These are phyloP conservation scores for Aphidoletes aphidimyza DNA, from an alignment of 2,888 invertebrate species.

Conservation along the genomic window DNA sequence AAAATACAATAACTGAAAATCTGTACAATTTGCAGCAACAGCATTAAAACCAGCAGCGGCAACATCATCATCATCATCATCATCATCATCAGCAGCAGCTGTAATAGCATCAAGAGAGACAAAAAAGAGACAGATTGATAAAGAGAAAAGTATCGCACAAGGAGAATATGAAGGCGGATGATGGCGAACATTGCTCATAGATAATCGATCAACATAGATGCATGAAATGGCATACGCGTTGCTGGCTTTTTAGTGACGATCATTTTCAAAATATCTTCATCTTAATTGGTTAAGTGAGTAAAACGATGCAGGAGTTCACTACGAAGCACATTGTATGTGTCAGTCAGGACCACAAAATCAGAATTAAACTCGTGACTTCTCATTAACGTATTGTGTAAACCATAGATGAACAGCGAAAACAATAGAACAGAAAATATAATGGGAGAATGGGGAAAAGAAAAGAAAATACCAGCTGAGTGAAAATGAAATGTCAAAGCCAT, in stretches of 20 bases:
- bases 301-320: background rate
- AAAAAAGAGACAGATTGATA: no score
- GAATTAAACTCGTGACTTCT: background rate
- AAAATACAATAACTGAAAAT: background rate
- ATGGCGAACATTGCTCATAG: background rate
- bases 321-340: background rate
- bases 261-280: background rate
- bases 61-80: no score
- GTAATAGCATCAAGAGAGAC: no score
- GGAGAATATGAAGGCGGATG: constrained; percentile 47
- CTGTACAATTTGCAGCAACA: constrained; percentile 8
- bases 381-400: background rate
- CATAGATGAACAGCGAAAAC: no score
- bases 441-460: no score
- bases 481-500: constrained; percentile 29
- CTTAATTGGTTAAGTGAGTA: constrained; percentile 12
- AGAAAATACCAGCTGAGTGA: background rate
- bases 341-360: background rate
- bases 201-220: constrained; percentile 45
- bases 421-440: no score
- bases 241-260: background rate
- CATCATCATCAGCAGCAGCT: no score
- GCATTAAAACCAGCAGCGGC: no score
- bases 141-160: background rate
- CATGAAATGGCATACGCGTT: constrained; percentile 24